These are phyloP conservation scores for Portevinia maculata DNA, from an alignment of 2,888 invertebrate species.

Conservation along the genomic window DNA sequence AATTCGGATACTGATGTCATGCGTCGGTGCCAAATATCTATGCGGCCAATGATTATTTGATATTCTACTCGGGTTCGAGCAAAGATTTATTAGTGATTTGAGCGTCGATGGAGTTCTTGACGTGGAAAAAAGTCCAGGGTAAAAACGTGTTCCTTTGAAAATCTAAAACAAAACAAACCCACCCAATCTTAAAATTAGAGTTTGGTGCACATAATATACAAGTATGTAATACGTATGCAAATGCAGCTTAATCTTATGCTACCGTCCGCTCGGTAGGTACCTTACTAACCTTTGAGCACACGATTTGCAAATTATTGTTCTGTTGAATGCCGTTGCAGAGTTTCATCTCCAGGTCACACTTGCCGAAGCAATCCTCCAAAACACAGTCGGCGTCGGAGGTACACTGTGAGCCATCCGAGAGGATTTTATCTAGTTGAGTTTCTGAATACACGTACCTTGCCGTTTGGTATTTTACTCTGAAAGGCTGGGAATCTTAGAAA, in stretches of 20 bases:
- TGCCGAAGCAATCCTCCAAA: slow-evolving; percentile 79
- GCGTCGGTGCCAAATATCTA: slow-evolving; percentile 78
- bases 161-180: slow-evolving; percentile 75
- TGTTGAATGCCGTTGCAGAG: slow-evolving; percentile 80
- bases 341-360: slow-evolving; percentile 78
- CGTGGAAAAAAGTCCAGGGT: slow-evolving; percentile 79
- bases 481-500: background rate
- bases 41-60: slow-evolving; percentile 77
- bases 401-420: slow-evolving; percentile 79
- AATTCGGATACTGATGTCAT: slow-evolving; percentile 78
- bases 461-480: slow-evolving; percentile 80
- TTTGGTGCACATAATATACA: no score
- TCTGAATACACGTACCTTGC: slow-evolving; percentile 80
- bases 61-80: slow-evolving; percentile 78
- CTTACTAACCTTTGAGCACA: slow-evolving; percentile 78
- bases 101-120: slow-evolving; percentile 78
- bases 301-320: slow-evolving; percentile 81
- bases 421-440: slow-evolving; percentile 79
- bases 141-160: slow-evolving; percentile 78
- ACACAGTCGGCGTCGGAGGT: slow-evolving; percentile 78
- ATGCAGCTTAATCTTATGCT: no score
- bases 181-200: no score
- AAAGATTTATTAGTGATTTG: slow-evolving; percentile 78
- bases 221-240: no score
- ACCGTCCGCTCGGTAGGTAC: background rate